Evolutionary conservation across 2,113 vertebrate genomes (phyloP).

Genomic region (Edolisoma coerulescens): DNA sequence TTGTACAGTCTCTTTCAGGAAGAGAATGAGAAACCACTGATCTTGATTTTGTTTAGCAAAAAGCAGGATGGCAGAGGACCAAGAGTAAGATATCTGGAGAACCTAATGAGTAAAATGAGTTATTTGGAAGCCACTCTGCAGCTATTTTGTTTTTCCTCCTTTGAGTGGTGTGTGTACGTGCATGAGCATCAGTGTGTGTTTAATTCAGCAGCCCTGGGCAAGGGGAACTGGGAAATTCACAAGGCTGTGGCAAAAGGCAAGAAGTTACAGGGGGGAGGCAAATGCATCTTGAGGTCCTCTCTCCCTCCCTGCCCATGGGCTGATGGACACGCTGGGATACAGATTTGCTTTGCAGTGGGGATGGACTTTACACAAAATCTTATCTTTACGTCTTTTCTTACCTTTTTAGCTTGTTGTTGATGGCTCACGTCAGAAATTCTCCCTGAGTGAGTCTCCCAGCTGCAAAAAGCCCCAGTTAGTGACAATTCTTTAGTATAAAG

Average conservation of each 20-base stretch:
- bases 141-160: background rate
- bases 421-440: background rate
- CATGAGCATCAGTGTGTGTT: rapidly evolving
- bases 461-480: background rate
- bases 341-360: background rate
- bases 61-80: background rate
- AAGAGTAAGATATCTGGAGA: background rate
- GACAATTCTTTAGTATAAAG: background rate
- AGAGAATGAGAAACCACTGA: background rate
- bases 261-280: background rate
- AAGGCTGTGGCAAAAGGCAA: background rate
- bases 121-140: background rate
- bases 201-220: background rate
- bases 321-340: background rate
- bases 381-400: background rate
- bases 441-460: background rate
- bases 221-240: background rate
- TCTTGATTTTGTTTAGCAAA: background rate
- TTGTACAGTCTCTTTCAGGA: background rate
- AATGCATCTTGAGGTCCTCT: background rate
- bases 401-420: background rate
- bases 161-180: background rate
- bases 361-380: background rate
- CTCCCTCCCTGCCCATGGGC: background rate
- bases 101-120: background rate